Conservation (phyloP, 2,797 vertebrate genomes). For the Helarctos malayanus region DNA sequence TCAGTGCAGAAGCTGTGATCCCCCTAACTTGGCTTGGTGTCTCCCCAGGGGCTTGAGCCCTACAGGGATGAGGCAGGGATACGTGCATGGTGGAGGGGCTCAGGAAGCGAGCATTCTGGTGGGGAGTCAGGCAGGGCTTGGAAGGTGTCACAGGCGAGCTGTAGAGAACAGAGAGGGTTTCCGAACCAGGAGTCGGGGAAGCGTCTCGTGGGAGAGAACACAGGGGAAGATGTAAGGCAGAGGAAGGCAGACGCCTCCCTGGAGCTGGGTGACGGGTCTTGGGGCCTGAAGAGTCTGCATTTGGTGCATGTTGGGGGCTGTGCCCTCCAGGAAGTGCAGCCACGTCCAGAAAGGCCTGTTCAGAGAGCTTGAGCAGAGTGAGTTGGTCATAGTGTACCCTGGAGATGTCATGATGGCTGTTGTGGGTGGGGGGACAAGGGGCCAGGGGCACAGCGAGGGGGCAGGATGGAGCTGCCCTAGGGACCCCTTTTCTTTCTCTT, state of each 20-base stretch:
- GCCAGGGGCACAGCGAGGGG: not conserved
- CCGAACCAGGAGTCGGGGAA: accelerated
- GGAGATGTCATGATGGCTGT: not conserved
- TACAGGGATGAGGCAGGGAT: not conserved
- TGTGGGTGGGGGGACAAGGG: too few species aligned
- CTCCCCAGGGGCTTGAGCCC: not conserved
- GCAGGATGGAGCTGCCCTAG: not conserved
- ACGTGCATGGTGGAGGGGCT: not conserved
- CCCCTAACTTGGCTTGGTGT: not conserved
- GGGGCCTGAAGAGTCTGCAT: not conserved
- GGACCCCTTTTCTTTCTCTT: not conserved
- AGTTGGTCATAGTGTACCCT: too few species aligned
- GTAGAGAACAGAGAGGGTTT: not conserved
- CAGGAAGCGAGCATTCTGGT: accelerated
- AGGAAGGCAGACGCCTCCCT: too few species aligned
- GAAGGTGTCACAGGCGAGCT: not conserved
- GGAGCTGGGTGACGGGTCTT: accelerated
- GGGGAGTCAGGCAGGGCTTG: not conserved
- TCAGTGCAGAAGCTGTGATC: not conserved
- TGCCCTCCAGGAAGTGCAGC: not conserved
- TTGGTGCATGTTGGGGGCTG: not conserved
- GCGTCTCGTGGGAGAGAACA: too few species aligned
- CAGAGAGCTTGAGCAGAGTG: not conserved
- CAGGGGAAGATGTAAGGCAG: accelerated
- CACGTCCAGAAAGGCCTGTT: not conserved